These are phyloP conservation scores for Eptesicus fuscus DNA, from an alignment of 2,113 vertebrate genomes.

Conservation along the genomic window DNA sequence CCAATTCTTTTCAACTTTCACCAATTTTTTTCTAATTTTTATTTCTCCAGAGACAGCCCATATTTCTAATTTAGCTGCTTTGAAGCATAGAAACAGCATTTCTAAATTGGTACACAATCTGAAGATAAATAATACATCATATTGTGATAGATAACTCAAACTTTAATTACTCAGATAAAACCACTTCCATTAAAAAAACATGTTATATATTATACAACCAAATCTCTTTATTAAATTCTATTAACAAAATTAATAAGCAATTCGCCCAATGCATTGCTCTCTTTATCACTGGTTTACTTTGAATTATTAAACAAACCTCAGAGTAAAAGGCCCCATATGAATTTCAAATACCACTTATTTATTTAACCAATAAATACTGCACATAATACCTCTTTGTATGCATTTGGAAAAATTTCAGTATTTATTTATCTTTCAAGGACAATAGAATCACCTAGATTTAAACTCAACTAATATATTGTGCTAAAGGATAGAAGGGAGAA, in stretches of 20 bases:
- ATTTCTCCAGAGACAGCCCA: background rate
- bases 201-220: constrained; percentile 43
- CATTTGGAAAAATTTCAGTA: background rate
- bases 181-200: constrained; percentile 37
- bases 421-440: constrained; percentile 27
- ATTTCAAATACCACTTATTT: constrained; percentile 51
- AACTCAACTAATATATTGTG: background rate
- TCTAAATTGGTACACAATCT: constrained; percentile 32
- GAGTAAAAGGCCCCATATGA: background rate
- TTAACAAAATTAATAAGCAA: constrained; percentile 59
- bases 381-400: background rate
- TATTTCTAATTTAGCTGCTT: constrained; percentile 7
- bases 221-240: constrained; percentile 41
- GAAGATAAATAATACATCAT: constrained; percentile 57
- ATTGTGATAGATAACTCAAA: constrained; percentile 57
- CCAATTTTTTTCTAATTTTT: background rate
- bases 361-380: constrained; percentile 34
- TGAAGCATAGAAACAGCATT: background rate
- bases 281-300: constrained; percentile 46
- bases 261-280: background rate
- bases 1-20: background rate
- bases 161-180: constrained; percentile 37
- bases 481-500: background rate
- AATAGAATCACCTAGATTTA: background rate
- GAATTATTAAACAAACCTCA: constrained; percentile 44